Evolutionary conservation across 2,888 invertebrate genomes (phyloP), one percentile per base, ranked within the genome.

Genomic region (Empis stercorea): DNA sequence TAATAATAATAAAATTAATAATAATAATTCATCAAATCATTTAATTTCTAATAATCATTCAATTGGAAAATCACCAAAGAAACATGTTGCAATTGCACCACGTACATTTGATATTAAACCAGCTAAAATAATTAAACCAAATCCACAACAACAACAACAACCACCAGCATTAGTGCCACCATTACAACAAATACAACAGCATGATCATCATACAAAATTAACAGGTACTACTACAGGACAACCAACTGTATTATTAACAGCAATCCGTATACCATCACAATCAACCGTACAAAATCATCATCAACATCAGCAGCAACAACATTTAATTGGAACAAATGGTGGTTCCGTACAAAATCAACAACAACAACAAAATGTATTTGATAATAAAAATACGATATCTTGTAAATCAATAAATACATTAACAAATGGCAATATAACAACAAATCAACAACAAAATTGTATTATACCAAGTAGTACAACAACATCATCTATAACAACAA

Each of bases 221-320:
- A 43, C 48, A 9, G 38, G 16, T 17, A 11, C 45, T 11, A 51
- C 44, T 11, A 49, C 48, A 17, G 68, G 73, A 46, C 74, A 74
- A 44, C 74, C 74, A 51, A 75, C 76, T 52, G 72, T 76, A 23
- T 71, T 76, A 68, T 70, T 77, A 13, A 74, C 76, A 51, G 69
- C 77, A 32, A 68, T 76, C 58, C 71, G 76, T 58, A 72, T 76
- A 69, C 76, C 76, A 16, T 54, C 58, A 42, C 46, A 52, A 34
- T 49, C 71, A 57, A 73, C 71, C 17, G 44, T 45, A 47, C 51
- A 30, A 52, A 54, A 41, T 45, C 48, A 42, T 51, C 53, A 39
- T 36, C 49, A 13, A 49, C 53, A 11, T 49, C 53, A 15, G 10
- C 43, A 71, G 54, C 73, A 70, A 53, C 71, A 45, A 30, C 46